Base-by-base conservation (phyloP, 2,888 invertebrate species). In the Ariolimax columbianus region DNA sequence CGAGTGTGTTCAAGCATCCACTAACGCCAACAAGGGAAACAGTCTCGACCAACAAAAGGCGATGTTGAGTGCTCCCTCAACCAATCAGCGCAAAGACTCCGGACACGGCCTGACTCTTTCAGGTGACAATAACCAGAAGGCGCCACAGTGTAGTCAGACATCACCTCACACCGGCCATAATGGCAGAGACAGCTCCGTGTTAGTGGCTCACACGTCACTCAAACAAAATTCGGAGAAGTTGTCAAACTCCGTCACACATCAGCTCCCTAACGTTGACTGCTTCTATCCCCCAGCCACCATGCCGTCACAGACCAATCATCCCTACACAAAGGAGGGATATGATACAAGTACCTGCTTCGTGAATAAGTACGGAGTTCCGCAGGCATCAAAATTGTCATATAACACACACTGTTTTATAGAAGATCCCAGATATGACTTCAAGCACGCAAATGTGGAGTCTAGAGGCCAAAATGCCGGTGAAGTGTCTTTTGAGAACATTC, bases 81-180 rank as follows among this genome's bases (percentile, higher is more conserved):
- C 70, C 72, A 51, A 51, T 55, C 81, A 47, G 59, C 36, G 51
- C 55, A 33, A 23, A 17, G 81, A 81, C 59, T 51, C 72, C 2
- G 81, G 72, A 70, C 70, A 72, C 33, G 36, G 72, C 72, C 36
- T 51, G 14, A 14, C 81, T 72, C 72, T 55, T 72, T 38, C 38
- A 47, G 30, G 19, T 70, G 81, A 81, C 81, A 81, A 81, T 72
- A 81, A 47, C 23, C 72, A 70, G 70, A 81, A 68, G 51, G 51
- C 81, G 55, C 30, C 38, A 0, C 47, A n/a, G 17, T 33, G 81
- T 59, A 72, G 72, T 51, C 81, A 72, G n/a, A 59, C 47, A n/a
- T 66, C 68, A 38, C 66, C 70, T 55, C 17, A 11, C 3, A 33
- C 55, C 33, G 33, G 68, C 19, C 51, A 51, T 26, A 70, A 72